These are phyloP conservation scores for Galbula dea DNA, from an alignment of 2,113 vertebrate species.

Conservation along the genomic window DNA sequence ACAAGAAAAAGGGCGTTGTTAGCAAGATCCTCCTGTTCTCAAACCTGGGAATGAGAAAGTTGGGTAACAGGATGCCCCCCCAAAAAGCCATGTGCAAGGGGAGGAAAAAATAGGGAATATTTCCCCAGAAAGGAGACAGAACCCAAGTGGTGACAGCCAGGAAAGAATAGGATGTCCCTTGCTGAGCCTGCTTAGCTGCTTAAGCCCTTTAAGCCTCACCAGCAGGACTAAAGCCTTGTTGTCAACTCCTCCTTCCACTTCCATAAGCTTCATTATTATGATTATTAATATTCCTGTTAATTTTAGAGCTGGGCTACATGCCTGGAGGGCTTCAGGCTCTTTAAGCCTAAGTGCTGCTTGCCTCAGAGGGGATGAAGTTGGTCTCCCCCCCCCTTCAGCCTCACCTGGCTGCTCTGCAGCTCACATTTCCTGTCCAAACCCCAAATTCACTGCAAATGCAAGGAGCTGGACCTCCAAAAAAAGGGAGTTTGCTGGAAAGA, in stretches of 20 bases:
- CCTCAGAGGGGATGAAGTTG: not conserved
- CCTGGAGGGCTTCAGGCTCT: not conserved
- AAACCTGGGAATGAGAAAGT: not conserved
- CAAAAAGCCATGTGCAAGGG: accelerated
- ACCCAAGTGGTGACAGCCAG: accelerated
- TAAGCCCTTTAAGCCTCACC: slow-evolving; percentile 15
- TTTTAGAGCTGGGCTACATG: not conserved
- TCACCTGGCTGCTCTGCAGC: not conserved
- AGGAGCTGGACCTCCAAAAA: accelerated
- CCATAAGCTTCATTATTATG: not conserved
- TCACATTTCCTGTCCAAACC: not conserved
- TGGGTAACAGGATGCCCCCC: accelerated
- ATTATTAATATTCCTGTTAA: slow-evolving; percentile 17
- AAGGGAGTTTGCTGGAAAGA: not conserved
- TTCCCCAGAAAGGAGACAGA: not conserved
- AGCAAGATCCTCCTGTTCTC: not conserved
- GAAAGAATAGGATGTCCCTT: slow-evolving; percentile 8
- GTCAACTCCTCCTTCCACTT: not conserved
- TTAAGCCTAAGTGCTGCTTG: not conserved
- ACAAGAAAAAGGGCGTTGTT: not conserved
- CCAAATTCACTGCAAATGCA: accelerated
- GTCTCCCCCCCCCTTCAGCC: accelerated
- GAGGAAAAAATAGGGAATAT: not conserved
- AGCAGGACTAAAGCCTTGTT: not conserved
- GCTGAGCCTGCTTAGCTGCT: slow-evolving; percentile 12